Evolutionary conservation across 92 coral and sea anemone species (phyloP).

Genomic region (Epizoanthus rinbou): DNA sequence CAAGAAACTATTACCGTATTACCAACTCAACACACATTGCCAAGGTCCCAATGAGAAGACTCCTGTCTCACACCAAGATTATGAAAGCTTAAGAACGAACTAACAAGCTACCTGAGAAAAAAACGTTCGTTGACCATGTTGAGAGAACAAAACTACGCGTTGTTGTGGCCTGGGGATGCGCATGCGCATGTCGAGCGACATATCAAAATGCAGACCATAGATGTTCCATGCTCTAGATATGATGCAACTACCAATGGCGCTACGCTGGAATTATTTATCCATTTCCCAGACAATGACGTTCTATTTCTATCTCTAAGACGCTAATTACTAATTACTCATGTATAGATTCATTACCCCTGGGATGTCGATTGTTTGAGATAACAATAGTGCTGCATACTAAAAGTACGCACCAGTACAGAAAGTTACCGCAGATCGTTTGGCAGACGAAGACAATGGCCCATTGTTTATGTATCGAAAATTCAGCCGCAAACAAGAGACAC

Average conservation of each 20-base stretch:
- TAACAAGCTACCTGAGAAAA: slow-evolving; percentile 43
- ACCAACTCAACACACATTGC: slow-evolving; percentile 52
- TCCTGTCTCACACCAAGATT: slow-evolving; percentile 50
- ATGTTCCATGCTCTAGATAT: slow-evolving; percentile 50
- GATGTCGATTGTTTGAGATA: too few species aligned
- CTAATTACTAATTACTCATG: too few species aligned
- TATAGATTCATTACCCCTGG: too few species aligned
- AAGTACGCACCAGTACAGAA: too few species aligned
- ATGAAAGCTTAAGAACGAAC: slow-evolving; percentile 51
- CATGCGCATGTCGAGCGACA: slow-evolving; percentile 48
- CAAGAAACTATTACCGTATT: slow-evolving; percentile 55
- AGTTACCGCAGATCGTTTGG: too few species aligned
- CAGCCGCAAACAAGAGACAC: too few species aligned
- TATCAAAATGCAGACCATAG: slow-evolving; percentile 28
- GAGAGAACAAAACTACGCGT: background rate
- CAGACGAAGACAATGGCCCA: too few species aligned
- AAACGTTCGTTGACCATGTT: slow-evolving; percentile 28
- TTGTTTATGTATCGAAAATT: too few species aligned
- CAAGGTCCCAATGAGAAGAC: slow-evolving; percentile 53
- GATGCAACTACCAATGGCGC: slow-evolving; percentile 45
- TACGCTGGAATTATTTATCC: slow-evolving; percentile 26
- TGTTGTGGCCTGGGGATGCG: slow-evolving; percentile 40
- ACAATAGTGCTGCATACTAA: too few species aligned
- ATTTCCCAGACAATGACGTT: slow-evolving; percentile 60
- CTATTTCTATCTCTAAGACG: slow-evolving; percentile 38